Evolutionary conservation across 53 echinoderm and acorn worm genomes (phyloP).

Genomic region (Echinometra lucunter): DNA sequence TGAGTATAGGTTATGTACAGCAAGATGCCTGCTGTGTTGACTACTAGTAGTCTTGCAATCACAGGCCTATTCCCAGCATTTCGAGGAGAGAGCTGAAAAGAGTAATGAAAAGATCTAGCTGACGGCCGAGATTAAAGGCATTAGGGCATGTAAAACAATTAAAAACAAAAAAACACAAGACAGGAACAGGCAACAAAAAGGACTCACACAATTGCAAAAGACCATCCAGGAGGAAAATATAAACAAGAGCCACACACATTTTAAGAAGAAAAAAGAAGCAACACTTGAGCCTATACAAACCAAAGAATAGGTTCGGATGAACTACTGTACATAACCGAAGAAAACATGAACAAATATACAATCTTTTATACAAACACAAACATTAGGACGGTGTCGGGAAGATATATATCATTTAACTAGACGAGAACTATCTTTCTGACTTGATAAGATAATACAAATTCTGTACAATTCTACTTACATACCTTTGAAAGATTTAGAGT

Average conservation of each 20-base stretch:
- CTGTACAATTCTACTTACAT: not conserved
- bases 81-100: no score
- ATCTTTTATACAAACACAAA: not conserved
- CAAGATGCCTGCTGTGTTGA: no score
- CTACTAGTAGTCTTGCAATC: no score
- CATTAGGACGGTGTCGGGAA: constrained; percentile 8
- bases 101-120: not conserved
- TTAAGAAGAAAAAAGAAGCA: not conserved
- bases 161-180: not conserved
- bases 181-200: not conserved
- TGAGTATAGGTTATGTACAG: no score
- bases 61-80: no score
- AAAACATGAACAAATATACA: not conserved
- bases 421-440: not conserved
- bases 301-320: not conserved
- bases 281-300: not conserved
- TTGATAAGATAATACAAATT: not conserved
- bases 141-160: not conserved
- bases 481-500: not conserved
- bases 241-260: not conserved
- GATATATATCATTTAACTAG: not conserved
- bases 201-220: not conserved
- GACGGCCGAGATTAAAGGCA: not conserved
- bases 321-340: not conserved
- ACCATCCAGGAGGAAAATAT: not conserved